Evolutionary conservation across 2,888 invertebrate genomes (phyloP).

Genomic region (Sussaba pulchella): DNA sequence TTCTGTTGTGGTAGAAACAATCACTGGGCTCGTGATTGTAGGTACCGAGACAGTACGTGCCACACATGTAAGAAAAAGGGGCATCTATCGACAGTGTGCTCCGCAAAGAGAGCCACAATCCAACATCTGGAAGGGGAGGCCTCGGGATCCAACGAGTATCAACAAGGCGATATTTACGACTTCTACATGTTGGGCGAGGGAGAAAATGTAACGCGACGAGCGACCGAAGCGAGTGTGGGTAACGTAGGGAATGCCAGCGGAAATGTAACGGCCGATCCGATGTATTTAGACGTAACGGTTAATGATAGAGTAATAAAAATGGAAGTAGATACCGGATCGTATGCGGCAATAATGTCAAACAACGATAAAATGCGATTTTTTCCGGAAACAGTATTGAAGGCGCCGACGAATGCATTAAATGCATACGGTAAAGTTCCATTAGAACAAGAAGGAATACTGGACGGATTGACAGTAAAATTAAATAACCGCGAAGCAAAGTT

Average conservation of each 20-base stretch:
- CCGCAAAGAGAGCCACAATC: conserved; percentile 22
- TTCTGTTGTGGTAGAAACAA: conserved; percentile 53
- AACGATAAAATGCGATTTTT: conserved; percentile 63
- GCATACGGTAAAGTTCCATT: conserved; percentile 66
- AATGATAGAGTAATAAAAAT: conserved; percentile 59
- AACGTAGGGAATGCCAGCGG: no score
- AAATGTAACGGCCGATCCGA: conserved; percentile 50
- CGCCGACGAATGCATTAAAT: conserved; percentile 49
- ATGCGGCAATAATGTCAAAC: conserved; percentile 62
- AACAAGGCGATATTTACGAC: not conserved
- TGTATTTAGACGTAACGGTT: conserved; percentile 55
- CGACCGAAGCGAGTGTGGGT: no score
- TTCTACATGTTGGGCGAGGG: no score
- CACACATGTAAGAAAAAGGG: conserved; percentile 59
- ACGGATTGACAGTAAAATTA: conserved; percentile 62
- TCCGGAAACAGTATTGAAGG: conserved; percentile 44
- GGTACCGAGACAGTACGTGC: conserved; percentile 45
- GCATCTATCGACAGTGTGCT: conserved; percentile 56
- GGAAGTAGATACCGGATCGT: conserved; percentile 70
- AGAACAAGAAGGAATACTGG: conserved; percentile 58
- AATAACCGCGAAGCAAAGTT: conserved; percentile 46
- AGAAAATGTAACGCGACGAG: no score
- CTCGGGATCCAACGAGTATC: conserved; percentile 18
- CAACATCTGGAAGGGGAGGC: conserved; percentile 30
- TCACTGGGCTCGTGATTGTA: conserved; percentile 52